A percentile compares a stretch with the other conserved stretches of the same genome.
phyloP scores from a whole-genome alignment of 2,797 vertebrate genomes.

The Gallinago nigripennis region DNA sequence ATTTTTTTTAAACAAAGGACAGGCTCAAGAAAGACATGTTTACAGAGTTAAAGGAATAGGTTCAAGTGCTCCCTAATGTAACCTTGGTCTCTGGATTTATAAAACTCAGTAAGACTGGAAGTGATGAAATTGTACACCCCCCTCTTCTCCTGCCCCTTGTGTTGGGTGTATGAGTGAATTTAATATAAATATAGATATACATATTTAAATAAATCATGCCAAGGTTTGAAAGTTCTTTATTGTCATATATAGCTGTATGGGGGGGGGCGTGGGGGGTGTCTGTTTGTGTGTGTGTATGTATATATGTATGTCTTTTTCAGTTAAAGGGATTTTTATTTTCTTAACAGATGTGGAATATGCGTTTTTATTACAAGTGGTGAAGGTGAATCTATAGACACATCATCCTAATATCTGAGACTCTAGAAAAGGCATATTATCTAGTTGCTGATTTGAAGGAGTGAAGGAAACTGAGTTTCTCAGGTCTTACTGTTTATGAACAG shows the following conservation, averaged over 20 bases:
- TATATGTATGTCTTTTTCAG: neutral
- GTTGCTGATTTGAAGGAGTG: neutral
- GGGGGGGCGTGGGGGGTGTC: accelerated
- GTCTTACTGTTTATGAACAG: neutral
- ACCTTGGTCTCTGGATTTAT: neutral
- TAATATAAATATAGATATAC: neutral
- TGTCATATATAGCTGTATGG: neutral
- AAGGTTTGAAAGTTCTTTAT: neutral
- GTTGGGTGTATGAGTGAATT: neutral
- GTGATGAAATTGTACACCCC: neutral
- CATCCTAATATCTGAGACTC: neutral
- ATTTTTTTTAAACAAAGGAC: neutral
- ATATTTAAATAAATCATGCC: neutral
- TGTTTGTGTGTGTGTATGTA: neutral
- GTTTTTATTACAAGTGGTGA: neutral
- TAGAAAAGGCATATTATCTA: neutral
- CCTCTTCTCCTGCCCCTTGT: accelerated
- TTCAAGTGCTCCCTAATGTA: neutral
- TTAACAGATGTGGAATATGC: neutral
- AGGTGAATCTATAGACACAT: neutral
- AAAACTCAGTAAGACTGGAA: neutral
- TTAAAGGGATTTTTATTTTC: neutral
- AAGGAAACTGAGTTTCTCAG: neutral
- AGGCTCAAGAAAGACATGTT: neutral
- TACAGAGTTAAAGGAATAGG: neutral